These are phyloP conservation scores for Indicator indicator DNA, from an alignment of 2,113 vertebrate genomes.

Conservation along the genomic window DNA sequence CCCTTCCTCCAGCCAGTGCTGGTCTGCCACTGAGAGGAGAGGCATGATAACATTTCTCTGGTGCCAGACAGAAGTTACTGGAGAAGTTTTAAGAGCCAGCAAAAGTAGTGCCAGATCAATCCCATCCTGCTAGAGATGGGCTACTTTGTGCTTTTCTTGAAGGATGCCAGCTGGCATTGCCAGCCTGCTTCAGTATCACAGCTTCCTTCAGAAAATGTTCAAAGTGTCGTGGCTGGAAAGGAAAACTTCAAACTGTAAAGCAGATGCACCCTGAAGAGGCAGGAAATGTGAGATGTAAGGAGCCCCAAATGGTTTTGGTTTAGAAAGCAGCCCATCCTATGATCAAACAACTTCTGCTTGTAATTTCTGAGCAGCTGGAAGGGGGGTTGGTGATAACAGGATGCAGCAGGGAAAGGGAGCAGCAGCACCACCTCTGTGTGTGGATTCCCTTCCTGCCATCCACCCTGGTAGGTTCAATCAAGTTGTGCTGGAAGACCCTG, in stretches of 20 bases:
- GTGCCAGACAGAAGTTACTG: not conserved
- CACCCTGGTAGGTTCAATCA: not conserved
- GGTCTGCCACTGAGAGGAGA: not conserved
- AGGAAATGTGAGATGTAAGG: not conserved
- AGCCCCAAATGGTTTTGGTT: not conserved
- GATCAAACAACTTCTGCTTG: not conserved
- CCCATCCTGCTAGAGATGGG: not conserved
- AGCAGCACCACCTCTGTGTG: rapidly evolving
- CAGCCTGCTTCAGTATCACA: not conserved
- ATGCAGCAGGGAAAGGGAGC: not conserved
- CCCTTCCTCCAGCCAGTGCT: not conserved
- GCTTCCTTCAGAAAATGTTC: not conserved
- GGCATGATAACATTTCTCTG: not conserved
- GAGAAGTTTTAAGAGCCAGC: not conserved
- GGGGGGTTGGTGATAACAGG: not conserved
- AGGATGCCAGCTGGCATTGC: not conserved
- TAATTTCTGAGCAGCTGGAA: not conserved
- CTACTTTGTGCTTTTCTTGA: not conserved
- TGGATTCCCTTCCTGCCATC: not conserved
- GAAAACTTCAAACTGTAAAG: not conserved
- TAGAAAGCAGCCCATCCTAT: not conserved
- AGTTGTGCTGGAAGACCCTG: not conserved
- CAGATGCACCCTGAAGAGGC: not conserved
- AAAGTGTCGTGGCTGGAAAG: not conserved
- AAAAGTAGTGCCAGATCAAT: not conserved